Conservation (phyloP, 2,113 vertebrate species). For the Megaptera novaeangliae region DNA sequence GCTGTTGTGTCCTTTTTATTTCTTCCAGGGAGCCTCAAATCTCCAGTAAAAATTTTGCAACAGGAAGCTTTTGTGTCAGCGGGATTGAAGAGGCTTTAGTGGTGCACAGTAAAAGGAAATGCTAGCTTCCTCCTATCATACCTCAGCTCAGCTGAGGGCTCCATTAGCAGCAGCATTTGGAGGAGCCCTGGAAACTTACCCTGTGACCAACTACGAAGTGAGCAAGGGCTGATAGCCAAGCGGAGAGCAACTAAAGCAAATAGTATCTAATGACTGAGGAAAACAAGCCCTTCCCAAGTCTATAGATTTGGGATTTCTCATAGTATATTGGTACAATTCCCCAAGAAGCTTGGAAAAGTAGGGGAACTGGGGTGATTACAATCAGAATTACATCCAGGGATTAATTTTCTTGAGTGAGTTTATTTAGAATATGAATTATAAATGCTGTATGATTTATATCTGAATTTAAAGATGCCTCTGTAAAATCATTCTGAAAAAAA, state of each 20-base stretch:
- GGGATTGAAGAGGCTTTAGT: background rate
- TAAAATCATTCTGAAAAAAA: background rate
- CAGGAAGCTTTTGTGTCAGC: background rate
- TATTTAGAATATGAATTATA: background rate
- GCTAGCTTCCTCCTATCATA: background rate
- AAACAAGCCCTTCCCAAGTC: background rate
- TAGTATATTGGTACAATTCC: background rate
- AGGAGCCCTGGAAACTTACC: background rate
- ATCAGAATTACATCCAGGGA: background rate
- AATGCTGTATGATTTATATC: background rate
- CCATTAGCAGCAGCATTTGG: background rate
- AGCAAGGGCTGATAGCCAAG: background rate
- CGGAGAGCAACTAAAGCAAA: background rate
- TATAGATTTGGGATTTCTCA: background rate
- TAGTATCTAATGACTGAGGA: background rate
- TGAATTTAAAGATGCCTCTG: background rate
- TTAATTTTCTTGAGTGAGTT: slow-evolving; percentile 6
- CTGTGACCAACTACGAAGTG: background rate
- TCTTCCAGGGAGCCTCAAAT: background rate
- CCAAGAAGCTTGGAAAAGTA: background rate
- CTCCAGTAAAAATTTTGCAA: background rate
- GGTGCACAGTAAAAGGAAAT: background rate
- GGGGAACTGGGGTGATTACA: background rate
- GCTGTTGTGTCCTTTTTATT: background rate
- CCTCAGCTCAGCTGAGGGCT: background rate